Evolutionary conservation across 2,113 vertebrate genomes (phyloP).

Genomic region (Thunnus maccoyii): DNA sequence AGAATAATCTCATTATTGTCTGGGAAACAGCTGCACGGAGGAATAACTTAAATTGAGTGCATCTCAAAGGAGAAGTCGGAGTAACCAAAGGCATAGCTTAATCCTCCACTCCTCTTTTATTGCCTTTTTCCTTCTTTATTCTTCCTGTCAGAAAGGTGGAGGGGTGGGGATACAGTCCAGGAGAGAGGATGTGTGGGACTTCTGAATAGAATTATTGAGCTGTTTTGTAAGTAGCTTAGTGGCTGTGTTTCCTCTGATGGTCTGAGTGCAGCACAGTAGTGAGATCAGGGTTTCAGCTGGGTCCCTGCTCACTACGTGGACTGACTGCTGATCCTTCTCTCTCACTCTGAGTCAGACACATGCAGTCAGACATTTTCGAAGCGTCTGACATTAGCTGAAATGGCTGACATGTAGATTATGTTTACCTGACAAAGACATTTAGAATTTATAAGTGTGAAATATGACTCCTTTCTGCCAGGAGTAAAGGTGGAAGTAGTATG

Average conservation of each 20-base stretch:
- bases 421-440: too few relatives aligned
- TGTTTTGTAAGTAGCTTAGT: constrained; percentile 31
- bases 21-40: constrained; percentile 17
- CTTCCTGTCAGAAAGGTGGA: background rate
- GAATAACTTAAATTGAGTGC: background rate
- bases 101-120: too few relatives aligned
- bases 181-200: background rate
- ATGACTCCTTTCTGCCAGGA: too few relatives aligned
- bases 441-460: too few relatives aligned
- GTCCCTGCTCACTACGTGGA: constrained; percentile 4
- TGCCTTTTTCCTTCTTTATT: background rate
- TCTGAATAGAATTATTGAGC: background rate
- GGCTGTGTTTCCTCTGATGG: constrained; percentile 15
- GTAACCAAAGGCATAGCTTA: background rate
- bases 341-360: background rate
- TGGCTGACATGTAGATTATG: too few relatives aligned
- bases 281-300: constrained; percentile 10
- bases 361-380: background rate
- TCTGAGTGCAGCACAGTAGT: background rate
- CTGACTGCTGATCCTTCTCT: constrained; percentile 8
- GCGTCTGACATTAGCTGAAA: too few relatives aligned
- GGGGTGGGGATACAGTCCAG: background rate
- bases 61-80: background rate
- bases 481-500: too few relatives aligned
- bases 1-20: constrained; percentile 14